Percentiles rank a stretch among this genome's conserved stretches.
phyloP scores from a whole-genome alignment of 2,888 invertebrate genomes.

The Cylindroiulus punctatus region DNA sequence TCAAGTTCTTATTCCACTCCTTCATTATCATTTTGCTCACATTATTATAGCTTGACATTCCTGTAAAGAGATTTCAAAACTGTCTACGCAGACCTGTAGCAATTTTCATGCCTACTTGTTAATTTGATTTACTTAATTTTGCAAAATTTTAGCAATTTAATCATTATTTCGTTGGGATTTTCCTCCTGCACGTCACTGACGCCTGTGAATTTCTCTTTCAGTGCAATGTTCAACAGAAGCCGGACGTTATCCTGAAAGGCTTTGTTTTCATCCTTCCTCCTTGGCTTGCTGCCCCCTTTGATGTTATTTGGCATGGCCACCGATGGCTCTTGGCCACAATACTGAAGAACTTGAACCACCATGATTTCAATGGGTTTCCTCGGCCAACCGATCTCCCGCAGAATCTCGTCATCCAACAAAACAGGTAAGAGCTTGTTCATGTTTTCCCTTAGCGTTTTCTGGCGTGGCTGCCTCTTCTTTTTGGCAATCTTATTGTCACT shows the following conservation, averaged over 20 bases:
- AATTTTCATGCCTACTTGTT: neutral
- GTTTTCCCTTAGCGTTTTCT: conserved; percentile 29
- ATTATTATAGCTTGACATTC: neutral
- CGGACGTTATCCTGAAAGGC: conserved; percentile 48
- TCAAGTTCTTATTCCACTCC: too few species aligned
- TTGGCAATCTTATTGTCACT: neutral
- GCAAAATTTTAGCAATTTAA: conserved; percentile 44
- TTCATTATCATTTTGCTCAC: neutral
- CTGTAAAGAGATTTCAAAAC: too few species aligned
- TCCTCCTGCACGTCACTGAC: neutral
- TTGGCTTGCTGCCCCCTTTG: neutral
- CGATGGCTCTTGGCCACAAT: conserved; percentile 44
- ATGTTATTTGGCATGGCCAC: neutral
- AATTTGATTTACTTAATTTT: conserved; percentile 42
- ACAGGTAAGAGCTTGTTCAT: conserved; percentile 42
- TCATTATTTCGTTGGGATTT: conserved; percentile 50
- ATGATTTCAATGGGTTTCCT: neutral
- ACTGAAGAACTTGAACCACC: conserved; percentile 47
- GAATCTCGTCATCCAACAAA: conserved; percentile 49
- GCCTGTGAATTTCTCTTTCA: conserved; percentile 52
- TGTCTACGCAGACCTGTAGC: neutral
- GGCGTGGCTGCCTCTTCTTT: neutral
- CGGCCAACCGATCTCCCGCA: conserved; percentile 53
- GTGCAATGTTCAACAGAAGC: conserved; percentile 42
- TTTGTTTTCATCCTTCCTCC: neutral